These are phyloP conservation scores for Dendrolimus pini DNA, from an alignment of 2,888 invertebrate genomes.

Conservation along the genomic window DNA sequence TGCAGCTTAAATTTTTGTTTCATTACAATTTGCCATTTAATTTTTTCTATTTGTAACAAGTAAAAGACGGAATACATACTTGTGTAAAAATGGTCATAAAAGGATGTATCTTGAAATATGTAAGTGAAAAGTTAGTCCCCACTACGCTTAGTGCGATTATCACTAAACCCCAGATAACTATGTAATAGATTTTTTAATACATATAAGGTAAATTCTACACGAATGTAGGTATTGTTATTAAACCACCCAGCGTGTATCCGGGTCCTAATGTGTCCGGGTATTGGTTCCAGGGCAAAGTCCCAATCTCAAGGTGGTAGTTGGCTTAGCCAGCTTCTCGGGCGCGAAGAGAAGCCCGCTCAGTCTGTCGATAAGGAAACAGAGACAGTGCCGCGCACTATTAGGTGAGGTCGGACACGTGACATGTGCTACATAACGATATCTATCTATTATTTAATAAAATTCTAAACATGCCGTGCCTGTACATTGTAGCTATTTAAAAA, in stretches of 20 bases:
- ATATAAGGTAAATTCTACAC: too few species aligned
- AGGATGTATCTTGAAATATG: too few species aligned
- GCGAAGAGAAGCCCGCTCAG: constrained; percentile 46
- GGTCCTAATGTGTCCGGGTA: constrained; percentile 39
- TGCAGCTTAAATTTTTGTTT: constrained; percentile 21
- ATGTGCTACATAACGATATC: constrained; percentile 10
- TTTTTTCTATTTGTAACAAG: background rate
- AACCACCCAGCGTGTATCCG: background rate
- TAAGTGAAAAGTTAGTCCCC: too few species aligned
- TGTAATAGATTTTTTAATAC: too few species aligned
- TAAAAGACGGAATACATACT: too few species aligned
- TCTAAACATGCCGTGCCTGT: too few species aligned
- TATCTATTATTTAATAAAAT: background rate
- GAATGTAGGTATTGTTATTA: too few species aligned
- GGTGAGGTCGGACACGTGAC: constrained; percentile 47
- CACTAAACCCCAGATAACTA: too few species aligned
- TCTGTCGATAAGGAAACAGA: constrained; percentile 44
- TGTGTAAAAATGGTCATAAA: too few species aligned
- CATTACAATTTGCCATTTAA: background rate
- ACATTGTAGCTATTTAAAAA: too few species aligned
- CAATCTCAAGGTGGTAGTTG: constrained; percentile 70
- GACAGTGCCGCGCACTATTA: constrained; percentile 61
- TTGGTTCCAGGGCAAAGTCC: constrained; percentile 71
- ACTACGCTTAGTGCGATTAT: too few species aligned
- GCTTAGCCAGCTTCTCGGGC: constrained; percentile 79